Evolutionary conservation across 2,797 vertebrate genomes (phyloP).

Genomic region (Phoebastria nigripes): DNA sequence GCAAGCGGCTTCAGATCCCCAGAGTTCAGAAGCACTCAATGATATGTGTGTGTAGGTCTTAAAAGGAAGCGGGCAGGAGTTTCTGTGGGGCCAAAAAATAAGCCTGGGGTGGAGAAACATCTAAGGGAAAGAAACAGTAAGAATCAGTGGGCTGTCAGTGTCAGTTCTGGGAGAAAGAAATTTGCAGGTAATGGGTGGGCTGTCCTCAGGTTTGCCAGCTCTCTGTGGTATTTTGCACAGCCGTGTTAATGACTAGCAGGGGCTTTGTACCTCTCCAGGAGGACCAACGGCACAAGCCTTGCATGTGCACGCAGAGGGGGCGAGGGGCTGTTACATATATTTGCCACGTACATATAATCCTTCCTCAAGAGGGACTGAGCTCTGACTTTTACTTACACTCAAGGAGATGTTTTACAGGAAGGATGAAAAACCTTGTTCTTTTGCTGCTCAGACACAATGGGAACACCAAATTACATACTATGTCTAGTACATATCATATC

Average conservation of each 20-base stretch:
- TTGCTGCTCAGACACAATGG: not conserved
- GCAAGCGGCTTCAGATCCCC: not conserved
- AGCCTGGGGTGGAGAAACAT: not conserved
- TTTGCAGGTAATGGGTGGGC: not conserved
- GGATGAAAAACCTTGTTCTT: not conserved
- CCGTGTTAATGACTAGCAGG: not conserved
- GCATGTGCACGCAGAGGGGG: fast-evolving
- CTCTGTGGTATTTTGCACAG: not conserved
- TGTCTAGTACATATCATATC: not conserved
- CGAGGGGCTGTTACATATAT: fast-evolving
- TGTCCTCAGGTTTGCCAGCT: not conserved
- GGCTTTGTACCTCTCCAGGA: not conserved
- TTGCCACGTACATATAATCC: not conserved
- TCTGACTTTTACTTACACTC: not conserved
- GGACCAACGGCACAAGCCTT: fast-evolving
- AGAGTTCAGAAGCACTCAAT: not conserved
- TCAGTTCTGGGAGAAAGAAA: not conserved
- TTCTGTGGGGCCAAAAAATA: not conserved
- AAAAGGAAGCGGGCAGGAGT: not conserved
- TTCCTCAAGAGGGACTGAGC: not conserved
- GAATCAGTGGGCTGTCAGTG: not conserved
- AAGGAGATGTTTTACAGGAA: not conserved
- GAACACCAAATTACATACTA: not conserved
- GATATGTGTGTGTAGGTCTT: fast-evolving
- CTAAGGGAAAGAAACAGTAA: not conserved